Percentiles rank a stretch among this genome's conserved stretches.
Conservation (phyloP, 1,140 invertebrate genomes). For the Saccostrea echinata region DNA sequence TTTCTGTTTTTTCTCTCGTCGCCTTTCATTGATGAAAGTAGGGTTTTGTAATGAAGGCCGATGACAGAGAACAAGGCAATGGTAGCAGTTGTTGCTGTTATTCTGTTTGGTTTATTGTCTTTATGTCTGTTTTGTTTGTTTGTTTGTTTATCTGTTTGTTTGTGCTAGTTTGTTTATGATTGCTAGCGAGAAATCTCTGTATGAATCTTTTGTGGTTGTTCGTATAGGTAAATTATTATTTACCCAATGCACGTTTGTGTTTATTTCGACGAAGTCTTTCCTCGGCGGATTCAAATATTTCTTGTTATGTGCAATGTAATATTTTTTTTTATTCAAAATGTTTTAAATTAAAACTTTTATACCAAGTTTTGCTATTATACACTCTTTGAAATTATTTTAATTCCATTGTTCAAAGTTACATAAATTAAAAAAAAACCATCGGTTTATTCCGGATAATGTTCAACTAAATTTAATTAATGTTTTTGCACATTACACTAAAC, state of each 20-base stretch:
- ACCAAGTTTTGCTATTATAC: too few relatives aligned
- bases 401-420: too few relatives aligned
- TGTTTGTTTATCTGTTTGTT: background rate
- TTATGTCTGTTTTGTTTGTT: background rate
- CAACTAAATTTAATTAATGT: too few relatives aligned
- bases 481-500: too few relatives aligned
- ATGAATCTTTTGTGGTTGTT: background rate
- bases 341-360: too few relatives aligned
- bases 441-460: too few relatives aligned
- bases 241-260: background rate
- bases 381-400: too few relatives aligned
- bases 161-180: background rate
- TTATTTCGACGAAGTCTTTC: background rate
- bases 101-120: background rate
- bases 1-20: background rate
- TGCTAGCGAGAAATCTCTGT: background rate
- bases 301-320: background rate
- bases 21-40: constrained; percentile 20
- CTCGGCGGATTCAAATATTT: background rate
- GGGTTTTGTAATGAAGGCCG: constrained; percentile 17
- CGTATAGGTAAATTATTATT: background rate
- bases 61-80: background rate
- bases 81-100: background rate
- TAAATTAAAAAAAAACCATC: too few relatives aligned
- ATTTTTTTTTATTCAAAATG: too few relatives aligned